Conservation (phyloP, 1,140 invertebrate genomes). For the Drosophila orosa region DNA sequence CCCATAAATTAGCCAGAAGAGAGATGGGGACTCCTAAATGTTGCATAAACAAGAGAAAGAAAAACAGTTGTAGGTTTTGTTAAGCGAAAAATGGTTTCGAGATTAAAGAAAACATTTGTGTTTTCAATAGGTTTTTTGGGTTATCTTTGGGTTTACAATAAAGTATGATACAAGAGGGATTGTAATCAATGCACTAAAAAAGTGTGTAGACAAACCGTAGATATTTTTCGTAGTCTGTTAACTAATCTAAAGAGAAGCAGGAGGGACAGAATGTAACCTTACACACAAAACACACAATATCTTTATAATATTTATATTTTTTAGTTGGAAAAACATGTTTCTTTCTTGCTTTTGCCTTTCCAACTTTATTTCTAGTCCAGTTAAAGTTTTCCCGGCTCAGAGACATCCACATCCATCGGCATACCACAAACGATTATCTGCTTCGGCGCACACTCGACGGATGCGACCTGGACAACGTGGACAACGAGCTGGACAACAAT, state of each 20-base stretch:
- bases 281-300: background rate
- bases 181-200: background rate
- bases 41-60: constrained; percentile 20
- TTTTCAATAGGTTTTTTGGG: constrained; percentile 1
- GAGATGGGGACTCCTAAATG: constrained; percentile 3
- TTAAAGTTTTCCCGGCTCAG: constrained; percentile 27
- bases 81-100: background rate
- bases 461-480: constrained; percentile 42
- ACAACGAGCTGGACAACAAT: constrained; percentile 56
- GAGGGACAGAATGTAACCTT: rapidly evolving
- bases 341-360: background rate
- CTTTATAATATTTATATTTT: background rate
- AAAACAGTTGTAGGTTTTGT: constrained; percentile 4
- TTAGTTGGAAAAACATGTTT: background rate
- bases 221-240: too few relatives aligned
- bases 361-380: constrained; percentile 4
- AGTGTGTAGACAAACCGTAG: background rate
- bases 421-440: constrained; percentile 83
- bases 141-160: background rate
- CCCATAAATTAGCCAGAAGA: constrained; percentile 4
- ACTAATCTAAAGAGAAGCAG: background rate
- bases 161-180: too few relatives aligned
- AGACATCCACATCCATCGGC: constrained; percentile 58
- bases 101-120: constrained; percentile 12
- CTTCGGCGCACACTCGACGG: constrained; percentile 69